Base-by-base conservation (phyloP, 30 jellyfish, hydroid and myxozoan genomes). In the Turritopsis rubra region DNA sequence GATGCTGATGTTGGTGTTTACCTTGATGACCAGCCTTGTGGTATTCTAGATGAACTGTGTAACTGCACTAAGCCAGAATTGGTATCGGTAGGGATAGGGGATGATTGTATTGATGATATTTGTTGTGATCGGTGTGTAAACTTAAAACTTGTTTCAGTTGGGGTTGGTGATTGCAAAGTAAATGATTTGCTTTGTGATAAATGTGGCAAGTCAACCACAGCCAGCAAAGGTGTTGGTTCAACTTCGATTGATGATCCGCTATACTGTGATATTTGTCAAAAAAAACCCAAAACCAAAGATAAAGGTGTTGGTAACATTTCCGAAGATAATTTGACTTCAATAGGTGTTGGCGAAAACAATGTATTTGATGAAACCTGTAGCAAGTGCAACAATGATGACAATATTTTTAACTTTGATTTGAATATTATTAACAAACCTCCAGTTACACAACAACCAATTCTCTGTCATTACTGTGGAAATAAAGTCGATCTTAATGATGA, bases 401-500 rank as follows among this genome's bases (percentile, higher is more conserved):
- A 53, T 26, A 80, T 23, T 23, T 80, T 80, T 65, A 70, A 52
- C 17, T 80, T 80, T 65, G 87, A 80, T 53, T 25, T 80, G 26
- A 70, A 80, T 65, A 80, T 80, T n/a, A 16, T 52, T 23, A 80
- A 80, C 68, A 31, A n/a, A 23, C 53, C 80, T 0, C 85, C 65
- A 81, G 75, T 53, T 54, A 81, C 66, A 54, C 89, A 92, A 52
- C 54, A 85, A 65, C 82, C 95, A 29, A 90, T 86, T 22, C 70
- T 92, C 23, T 91, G 97, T 73, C 85, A 87, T 80, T 87, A 87
- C 71, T 91, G 97, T 28, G 97, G 97, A 26, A 83, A 91, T 52
- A 91, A 91, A 53, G 96, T 90, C 29, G 95, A 81, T 78, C 28
- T 90, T 52, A 71, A 90, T 71, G 97, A 90, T 75, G 30, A 29